Evolutionary conservation across 2,113 vertebrate species (phyloP).

Genomic region (Lethenteron camtschaticum): DNA sequence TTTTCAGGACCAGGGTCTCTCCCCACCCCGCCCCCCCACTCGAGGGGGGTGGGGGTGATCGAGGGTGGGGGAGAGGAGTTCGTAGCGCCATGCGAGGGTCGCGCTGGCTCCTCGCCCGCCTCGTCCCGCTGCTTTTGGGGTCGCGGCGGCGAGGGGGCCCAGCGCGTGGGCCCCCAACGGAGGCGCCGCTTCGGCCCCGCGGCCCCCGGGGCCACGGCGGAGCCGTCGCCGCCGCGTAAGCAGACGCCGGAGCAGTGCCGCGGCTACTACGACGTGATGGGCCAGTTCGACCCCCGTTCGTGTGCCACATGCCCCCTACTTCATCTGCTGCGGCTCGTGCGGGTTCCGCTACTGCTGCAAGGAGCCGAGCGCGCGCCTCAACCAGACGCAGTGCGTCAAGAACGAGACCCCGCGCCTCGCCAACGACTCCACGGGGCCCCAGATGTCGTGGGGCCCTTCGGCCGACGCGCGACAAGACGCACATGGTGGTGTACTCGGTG

Average conservation of each 20-base stretch:
- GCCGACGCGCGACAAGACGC: conserved; percentile 92
- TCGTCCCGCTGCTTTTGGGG: too few relatives aligned
- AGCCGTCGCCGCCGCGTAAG: too few relatives aligned
- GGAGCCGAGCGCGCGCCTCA: conserved; percentile 59
- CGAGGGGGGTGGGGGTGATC: too few relatives aligned
- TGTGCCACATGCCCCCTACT: conserved; percentile 86
- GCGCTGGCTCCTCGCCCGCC: too few relatives aligned
- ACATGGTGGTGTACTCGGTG: conserved; percentile 95
- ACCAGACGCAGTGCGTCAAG: conserved; percentile 86
- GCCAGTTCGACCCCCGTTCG: conserved; percentile 91
- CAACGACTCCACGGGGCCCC: conserved; percentile 64
- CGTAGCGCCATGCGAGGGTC: too few relatives aligned
- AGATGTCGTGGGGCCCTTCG: conserved; percentile 60
- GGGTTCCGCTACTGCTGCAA: conserved; percentile 98
- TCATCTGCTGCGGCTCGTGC: conserved; percentile 98
- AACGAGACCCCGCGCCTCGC: conserved; percentile 82
- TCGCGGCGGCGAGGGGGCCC: too few relatives aligned
- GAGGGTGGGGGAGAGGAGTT: too few relatives aligned
- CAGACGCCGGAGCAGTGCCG: conserved; percentile 54
- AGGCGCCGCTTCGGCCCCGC: too few relatives aligned
- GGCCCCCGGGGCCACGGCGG: too few relatives aligned
- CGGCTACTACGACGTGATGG: conserved; percentile 98
- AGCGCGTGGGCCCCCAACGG: too few relatives aligned
- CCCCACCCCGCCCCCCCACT: too few relatives aligned
- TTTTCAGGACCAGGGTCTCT: too few relatives aligned